Conservation (phyloP, 2,797 vertebrate species). For the Coluber constrictor region DNA sequence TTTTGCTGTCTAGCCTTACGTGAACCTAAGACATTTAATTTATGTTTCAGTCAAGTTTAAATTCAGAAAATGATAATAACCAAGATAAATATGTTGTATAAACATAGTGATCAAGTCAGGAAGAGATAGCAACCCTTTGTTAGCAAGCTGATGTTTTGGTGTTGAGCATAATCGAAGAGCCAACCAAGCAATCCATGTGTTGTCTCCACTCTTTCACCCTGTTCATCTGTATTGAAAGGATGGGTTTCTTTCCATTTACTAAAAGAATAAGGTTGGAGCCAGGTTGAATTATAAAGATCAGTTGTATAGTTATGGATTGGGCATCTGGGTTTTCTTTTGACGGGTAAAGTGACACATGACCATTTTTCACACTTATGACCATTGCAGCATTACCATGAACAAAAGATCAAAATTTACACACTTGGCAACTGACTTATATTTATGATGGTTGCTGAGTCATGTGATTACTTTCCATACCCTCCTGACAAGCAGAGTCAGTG, state of each 20-base stretch:
- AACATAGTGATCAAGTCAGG: neutral
- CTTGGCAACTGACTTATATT: too few relatives aligned
- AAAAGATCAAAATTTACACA: too few relatives aligned
- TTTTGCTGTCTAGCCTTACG: neutral
- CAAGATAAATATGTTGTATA: neutral
- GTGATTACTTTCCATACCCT: too few relatives aligned
- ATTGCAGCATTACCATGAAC: too few relatives aligned
- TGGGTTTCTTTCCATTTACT: neutral
- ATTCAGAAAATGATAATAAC: neutral
- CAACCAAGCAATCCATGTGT: neutral
- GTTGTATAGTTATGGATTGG: neutral
- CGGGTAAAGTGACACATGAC: too few relatives aligned
- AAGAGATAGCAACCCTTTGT: neutral
- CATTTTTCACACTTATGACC: too few relatives aligned
- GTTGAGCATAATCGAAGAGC: neutral
- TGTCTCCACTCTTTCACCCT: neutral
- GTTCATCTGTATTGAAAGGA: neutral
- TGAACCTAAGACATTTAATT: neutral
- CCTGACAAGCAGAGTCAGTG: too few relatives aligned
- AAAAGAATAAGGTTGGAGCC: neutral
- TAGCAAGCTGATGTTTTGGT: neutral
- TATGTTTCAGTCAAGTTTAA: neutral
- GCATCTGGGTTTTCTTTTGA: neutral
- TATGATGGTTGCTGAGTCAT: too few relatives aligned
- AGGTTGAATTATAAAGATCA: neutral